Conservation (phyloP, 2,888 invertebrate genomes). For the Apamea anceps region DNA sequence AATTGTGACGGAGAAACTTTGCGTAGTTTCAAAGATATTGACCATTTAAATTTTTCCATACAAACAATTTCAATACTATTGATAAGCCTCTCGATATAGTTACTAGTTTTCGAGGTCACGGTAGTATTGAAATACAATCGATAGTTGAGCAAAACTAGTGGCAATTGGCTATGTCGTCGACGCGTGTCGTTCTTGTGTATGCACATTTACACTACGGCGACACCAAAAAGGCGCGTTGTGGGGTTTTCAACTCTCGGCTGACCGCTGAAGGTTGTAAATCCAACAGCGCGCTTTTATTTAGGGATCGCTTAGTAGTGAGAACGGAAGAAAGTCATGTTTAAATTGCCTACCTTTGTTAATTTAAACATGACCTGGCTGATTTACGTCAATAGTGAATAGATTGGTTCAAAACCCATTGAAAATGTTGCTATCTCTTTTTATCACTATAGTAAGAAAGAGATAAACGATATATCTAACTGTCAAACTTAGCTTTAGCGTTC, state of each 20-base stretch:
- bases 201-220: not conserved
- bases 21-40: no score
- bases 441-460: not conserved
- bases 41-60: no score
- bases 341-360: not conserved
- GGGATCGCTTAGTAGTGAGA: not conserved
- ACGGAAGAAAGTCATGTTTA: not conserved
- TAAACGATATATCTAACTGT: not conserved
- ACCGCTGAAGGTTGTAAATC: not conserved
- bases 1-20: no score
- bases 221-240: no score
- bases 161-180: no score
- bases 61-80: no score
- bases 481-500: no score
- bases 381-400: slow-evolving; percentile 4
- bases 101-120: no score
- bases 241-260: not conserved
- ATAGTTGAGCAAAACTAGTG: no score
- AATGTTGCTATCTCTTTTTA: slow-evolving; percentile 4
- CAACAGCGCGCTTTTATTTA: not conserved
- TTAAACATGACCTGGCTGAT: not conserved
- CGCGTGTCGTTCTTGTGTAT: no score
- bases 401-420: not conserved
- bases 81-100: no score
- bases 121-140: no score